A percentile compares a stretch with the other conserved stretches of the same genome.
Evolutionary conservation across 2,888 invertebrate genomes (phyloP).

Genomic region (Ichneumoninae sp.): DNA sequence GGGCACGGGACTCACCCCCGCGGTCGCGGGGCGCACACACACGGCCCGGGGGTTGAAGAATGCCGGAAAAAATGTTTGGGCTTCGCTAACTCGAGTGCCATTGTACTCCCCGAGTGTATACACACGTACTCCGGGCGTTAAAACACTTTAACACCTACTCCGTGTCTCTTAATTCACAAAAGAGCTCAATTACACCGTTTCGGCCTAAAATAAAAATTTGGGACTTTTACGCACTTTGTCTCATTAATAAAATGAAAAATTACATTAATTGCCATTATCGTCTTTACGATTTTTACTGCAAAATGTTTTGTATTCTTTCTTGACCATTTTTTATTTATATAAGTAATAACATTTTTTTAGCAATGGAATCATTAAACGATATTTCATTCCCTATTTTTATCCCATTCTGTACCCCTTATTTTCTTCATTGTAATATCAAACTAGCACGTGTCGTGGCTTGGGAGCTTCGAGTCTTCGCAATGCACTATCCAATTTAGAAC

Average conservation of each 20-base stretch:
- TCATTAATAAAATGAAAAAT: no score
- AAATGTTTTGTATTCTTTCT: background rate
- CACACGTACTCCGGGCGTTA: constrained; percentile 15
- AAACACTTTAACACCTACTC: constrained; percentile 31
- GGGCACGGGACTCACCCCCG: constrained; percentile 57
- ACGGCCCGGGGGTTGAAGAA: constrained; percentile 54
- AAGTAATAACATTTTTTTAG: background rate
- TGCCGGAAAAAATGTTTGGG: constrained; percentile 60
- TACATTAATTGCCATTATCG: no score
- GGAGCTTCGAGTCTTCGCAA: no score
- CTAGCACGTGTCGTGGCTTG: no score
- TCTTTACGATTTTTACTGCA: no score
- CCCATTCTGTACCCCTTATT: background rate
- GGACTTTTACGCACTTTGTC: background rate
- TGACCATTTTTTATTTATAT: background rate
- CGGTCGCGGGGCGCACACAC: constrained; percentile 66
- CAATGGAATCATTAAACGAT: background rate
- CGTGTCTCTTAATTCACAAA: constrained; percentile 17
- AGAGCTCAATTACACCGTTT: background rate
- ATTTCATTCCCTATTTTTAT: background rate
- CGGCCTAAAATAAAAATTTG: background rate
- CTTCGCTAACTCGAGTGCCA: constrained; percentile 40
- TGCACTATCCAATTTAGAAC: no score
- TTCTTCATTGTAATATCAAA: background rate
- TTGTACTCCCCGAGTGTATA: constrained; percentile 47